Evolutionary conservation across 53 echinoderm and acorn worm species (phyloP).

Genomic region (Arbacia lixula): DNA sequence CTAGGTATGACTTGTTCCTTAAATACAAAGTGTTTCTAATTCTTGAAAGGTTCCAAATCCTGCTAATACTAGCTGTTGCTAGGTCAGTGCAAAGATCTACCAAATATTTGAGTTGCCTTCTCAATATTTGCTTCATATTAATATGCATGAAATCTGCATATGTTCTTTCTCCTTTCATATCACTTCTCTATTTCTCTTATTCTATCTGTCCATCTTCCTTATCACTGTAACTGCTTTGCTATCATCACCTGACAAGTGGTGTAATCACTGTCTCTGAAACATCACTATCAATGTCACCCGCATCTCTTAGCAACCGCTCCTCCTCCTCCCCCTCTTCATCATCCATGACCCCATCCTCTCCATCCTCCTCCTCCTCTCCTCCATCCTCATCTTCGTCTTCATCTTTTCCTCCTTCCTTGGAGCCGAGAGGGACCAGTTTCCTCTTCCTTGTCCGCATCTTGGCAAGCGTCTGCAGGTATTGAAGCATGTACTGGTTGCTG

Average conservation of each 20-base stretch:
- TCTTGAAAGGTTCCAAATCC: too few relatives aligned
- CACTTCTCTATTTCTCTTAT: background rate
- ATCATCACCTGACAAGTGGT: constrained; percentile 1
- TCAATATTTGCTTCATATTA: background rate
- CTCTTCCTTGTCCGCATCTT: constrained; percentile 63
- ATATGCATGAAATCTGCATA: background rate
- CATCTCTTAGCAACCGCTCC: background rate
- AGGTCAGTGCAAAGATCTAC: too few relatives aligned
- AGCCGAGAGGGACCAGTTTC: constrained; percentile 29
- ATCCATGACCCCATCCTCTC: background rate
- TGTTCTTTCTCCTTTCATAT: background rate
- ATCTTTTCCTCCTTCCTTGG: constrained; percentile 20
- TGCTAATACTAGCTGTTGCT: too few relatives aligned
- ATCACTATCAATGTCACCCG: constrained; percentile 39
- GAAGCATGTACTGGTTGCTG: constrained; percentile 81
- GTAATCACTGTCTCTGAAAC: constrained; percentile 40
- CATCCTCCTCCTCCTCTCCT: background rate
- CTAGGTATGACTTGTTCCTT: too few relatives aligned
- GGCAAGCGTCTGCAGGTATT: constrained; percentile 71
- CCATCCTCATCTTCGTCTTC: background rate
- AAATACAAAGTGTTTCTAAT: too few relatives aligned
- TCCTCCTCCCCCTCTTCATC: background rate
- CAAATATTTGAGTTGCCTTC: too few relatives aligned
- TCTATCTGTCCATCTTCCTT: background rate
- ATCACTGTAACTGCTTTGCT: background rate